phyloP scores from a whole-genome alignment of 2,888 invertebrate genomes.

The Catocala fraxini region DNA sequence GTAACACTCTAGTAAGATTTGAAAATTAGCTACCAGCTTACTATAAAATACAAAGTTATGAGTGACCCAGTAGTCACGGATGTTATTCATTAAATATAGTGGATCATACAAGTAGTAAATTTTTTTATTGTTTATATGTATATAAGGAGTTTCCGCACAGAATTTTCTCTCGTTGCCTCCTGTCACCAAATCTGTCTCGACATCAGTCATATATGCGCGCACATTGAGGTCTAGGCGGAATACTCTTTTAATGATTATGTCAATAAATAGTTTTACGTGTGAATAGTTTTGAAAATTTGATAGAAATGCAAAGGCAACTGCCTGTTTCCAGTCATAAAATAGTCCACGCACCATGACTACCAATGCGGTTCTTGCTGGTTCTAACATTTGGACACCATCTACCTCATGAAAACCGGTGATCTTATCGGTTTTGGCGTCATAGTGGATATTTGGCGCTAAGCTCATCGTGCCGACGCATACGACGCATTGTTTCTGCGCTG shows the following conservation, averaged over 20 bases:
- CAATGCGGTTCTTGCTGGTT: conserved; percentile 31
- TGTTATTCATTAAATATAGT: conserved; percentile 31
- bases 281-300: conserved; percentile 16
- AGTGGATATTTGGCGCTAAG: conserved; percentile 32
- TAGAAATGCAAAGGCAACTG: conserved; percentile 27
- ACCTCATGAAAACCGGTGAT: conserved; percentile 45
- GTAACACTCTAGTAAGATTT: conserved; percentile 38
- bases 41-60: conserved; percentile 15
- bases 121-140: conserved; percentile 21
- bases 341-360: conserved; percentile 44
- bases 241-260: conserved; percentile 24
- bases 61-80: conserved; percentile 23
- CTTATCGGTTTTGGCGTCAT: conserved; percentile 36
- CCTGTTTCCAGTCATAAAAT: conserved; percentile 44
- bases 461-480: conserved; percentile 34
- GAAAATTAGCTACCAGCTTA: conserved; percentile 28
- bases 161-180: background rate
- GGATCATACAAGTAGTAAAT: conserved; percentile 47
- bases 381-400: conserved; percentile 24
- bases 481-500: conserved; percentile 40
- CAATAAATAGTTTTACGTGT: conserved; percentile 20
- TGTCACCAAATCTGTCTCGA: background rate
- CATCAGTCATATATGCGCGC: conserved; percentile 38
- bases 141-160: conserved; percentile 12
- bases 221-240: conserved; percentile 40